Evolutionary conservation across 2,888 invertebrate genomes (phyloP), one percentile per base, ranked within the genome.

Genomic region (Meiosimyza decipiens): DNA sequence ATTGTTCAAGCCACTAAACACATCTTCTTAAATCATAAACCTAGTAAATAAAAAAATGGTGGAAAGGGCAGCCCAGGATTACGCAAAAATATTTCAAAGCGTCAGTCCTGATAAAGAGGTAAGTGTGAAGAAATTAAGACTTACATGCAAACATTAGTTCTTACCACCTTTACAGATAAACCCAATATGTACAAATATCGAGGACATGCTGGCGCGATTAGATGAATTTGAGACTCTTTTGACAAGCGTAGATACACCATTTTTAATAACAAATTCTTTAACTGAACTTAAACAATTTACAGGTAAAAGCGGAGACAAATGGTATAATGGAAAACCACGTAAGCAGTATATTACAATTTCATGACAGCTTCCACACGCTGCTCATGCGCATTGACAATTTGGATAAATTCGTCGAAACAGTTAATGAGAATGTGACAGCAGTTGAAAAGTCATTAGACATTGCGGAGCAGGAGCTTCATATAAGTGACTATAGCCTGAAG

Each of bases 161-260:
- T 51, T 1, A 11, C 13, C 64, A 18, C 40, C 67, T 28, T 16
- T 6, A 15, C 73, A 86, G 83, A 83, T 86, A 9, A 88, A 89
- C 83, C 90, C 89, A 3, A 88, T 92, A 28, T 90, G 91, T 83
- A 89, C 90, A 81, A 90, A 89, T 72, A 89, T 92, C 59, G 92
- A 92, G 77, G 91, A 91, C 80, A 91, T 92, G 91, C 82, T 92
- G 66, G 91, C 91, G 1, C 88, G 92, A 74, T 86, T 92, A 33
- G 92, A 92, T 83, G 92, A 92, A 82, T 88, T 91, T 75, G 89
- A 91, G 76, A 91, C 90, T 77, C 88, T 92, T 62, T 82, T 92
- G 50, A 88, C 90, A 75, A 89, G 90, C 84, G 89, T 91, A 74
- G 87, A 88, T 78, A 11, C 3, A 60, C 3, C 1, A 28, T 6